phyloP scores from a whole-genome alignment of 2,797 vertebrate genomes.

The Cacajao melanocephalus region DNA sequence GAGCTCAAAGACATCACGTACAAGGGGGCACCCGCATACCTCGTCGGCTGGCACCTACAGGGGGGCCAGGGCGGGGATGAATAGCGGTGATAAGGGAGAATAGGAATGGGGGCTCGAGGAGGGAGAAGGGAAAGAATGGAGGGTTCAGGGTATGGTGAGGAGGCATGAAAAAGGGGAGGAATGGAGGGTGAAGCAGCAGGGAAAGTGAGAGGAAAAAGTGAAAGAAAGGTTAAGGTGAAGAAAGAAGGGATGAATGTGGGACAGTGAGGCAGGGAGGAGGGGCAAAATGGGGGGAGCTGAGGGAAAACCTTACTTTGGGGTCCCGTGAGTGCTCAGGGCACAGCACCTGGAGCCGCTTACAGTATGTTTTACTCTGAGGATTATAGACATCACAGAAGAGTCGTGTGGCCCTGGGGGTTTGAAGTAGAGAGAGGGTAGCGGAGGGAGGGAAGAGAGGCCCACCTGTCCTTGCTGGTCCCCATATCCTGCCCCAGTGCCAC shows the following conservation, averaged over 20 bases:
- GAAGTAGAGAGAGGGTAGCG: neutral
- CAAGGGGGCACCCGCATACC: conserved; percentile 95
- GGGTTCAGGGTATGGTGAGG: neutral
- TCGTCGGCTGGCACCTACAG: conserved; percentile 91
- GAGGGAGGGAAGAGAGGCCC: neutral
- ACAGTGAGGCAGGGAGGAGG: neutral
- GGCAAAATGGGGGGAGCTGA: neutral
- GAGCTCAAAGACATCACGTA: conserved; percentile 95
- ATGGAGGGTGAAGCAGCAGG: neutral
- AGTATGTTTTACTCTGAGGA: conserved; percentile 96
- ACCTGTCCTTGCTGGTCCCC: neutral
- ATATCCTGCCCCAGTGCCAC: neutral
- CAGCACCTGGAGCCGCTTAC: conserved; percentile 95
- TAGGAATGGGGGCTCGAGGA: neutral
- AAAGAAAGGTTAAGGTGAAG: neutral
- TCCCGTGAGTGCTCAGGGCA: conserved; percentile 96
- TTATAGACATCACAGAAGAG: conserved; percentile 98
- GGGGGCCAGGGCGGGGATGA: neutral
- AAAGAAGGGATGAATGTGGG: neutral
- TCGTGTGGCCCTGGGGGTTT: conserved; percentile 89
- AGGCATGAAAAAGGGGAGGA: neutral
- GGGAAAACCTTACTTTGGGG: conserved; percentile 88
- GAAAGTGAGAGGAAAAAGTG: neutral
- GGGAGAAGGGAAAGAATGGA: neutral
- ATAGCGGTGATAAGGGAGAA: neutral